These are phyloP conservation scores for Pipa parva DNA, from an alignment of 2,113 vertebrate genomes.

Conservation along the genomic window DNA sequence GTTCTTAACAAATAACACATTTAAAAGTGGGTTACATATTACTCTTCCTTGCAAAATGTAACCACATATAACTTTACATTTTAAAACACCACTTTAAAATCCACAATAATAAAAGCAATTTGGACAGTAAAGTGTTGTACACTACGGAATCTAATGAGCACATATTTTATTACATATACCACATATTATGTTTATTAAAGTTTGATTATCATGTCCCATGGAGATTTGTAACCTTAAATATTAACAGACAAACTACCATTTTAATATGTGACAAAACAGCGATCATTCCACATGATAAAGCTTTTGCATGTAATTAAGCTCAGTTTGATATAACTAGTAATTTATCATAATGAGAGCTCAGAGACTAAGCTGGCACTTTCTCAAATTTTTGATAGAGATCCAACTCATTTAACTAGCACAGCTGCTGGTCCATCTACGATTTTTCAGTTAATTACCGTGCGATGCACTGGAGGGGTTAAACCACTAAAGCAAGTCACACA, in stretches of 20 bases:
- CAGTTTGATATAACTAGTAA: slow-evolving; percentile 21
- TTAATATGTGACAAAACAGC: slow-evolving; percentile 12
- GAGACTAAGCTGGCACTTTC: slow-evolving; percentile 3
- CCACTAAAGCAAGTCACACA: background rate
- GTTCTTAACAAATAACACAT: too few relatives aligned
- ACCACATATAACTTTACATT: too few relatives aligned
- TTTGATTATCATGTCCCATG: background rate
- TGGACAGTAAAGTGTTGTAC: background rate
- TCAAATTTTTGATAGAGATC: background rate
- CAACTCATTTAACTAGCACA: background rate
- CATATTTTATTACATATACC: background rate
- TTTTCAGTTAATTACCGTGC: background rate
- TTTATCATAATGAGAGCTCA: slow-evolving; percentile 18
- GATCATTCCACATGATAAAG: slow-evolving; percentile 12
- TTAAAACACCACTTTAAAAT: too few relatives aligned
- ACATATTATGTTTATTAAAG: background rate
- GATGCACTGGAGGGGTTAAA: background rate
- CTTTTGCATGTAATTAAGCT: slow-evolving; percentile 6
- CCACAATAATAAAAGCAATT: background rate
- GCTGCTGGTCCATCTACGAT: background rate
- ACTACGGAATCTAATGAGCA: background rate
- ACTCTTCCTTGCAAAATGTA: too few relatives aligned
- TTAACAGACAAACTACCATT: slow-evolving; percentile 4
- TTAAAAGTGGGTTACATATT: too few relatives aligned
- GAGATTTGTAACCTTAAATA: slow-evolving; percentile 7